Evolutionary conservation across 2,888 invertebrate genomes (phyloP), one percentile per base, ranked within the genome.

Genomic region (Eupithecia subumbrata): DNA sequence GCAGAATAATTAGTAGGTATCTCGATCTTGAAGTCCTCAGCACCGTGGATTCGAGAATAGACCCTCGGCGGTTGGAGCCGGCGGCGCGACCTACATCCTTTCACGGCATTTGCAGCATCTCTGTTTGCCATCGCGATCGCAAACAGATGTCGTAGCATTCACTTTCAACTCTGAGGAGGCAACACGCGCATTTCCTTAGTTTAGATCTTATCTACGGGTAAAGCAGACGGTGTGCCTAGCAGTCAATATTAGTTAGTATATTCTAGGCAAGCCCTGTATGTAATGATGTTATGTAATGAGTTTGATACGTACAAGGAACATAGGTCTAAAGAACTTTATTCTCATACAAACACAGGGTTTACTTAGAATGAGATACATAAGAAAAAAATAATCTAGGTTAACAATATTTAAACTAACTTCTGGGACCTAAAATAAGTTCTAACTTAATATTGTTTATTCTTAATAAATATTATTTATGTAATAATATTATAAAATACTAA

Each of bases 71-170:
- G 5, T 14, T 14, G 60, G 14, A 60, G 56, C n/a, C n/a, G 56
- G 22, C 60, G 22, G 78, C 91, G 89, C 90, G 94, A 93, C 94
- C 94, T 83, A 94, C 85, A 90, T 94, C 90, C 93, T 91, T 92
- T 93, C 94, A 93, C 80, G 81, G 84, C 90, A 90, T 92, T 92
- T 90, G 85, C 88, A 75, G 83, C 91, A 94, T 94, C 94, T 91
- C 88, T 93, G 92, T 94, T 92, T 93, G 89, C 81, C 90, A 90
- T 93, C 94, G 91, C 92, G 93, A 92, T 93, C 88, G 88, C 86
- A 84, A 82, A 73, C 77, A 77, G 77, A 72, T 72, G 74, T 82
- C 85, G 86, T 87, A 87, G 80, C 76, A 76, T 79, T 75, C 79
- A 78, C 79, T 76, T 79, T 76, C 69, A 12, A 7, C 25, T 68